phyloP scores from a whole-genome alignment of 2,113 vertebrate genomes.

The rabbit (Oryctolagus cuniculus) region DNA sequence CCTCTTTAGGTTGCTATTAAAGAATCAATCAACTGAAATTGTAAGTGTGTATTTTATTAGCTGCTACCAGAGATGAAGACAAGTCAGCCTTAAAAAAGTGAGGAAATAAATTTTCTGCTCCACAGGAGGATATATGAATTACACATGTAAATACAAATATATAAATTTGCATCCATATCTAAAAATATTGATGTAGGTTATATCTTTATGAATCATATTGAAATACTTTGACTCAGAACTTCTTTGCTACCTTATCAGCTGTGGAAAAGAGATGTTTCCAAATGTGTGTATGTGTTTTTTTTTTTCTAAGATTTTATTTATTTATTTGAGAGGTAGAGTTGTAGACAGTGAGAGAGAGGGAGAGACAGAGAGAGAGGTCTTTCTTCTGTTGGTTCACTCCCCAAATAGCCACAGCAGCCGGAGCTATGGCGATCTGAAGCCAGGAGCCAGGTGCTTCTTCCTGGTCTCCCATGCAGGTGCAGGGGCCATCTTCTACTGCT shows the following conservation, averaged over 20 bases:
- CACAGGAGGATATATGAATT: constrained; percentile 32
- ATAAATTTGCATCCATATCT: neutral
- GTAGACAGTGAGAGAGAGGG: no score
- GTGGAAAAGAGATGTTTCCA: neutral
- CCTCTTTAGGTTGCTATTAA: constrained; percentile 29
- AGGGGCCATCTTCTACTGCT: no score
- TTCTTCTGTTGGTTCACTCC: no score
- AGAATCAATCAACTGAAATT: constrained; percentile 51
- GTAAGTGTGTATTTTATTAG: constrained; percentile 25
- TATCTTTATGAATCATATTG: neutral
- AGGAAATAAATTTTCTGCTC: constrained; percentile 54
- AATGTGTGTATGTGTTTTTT: neutral
- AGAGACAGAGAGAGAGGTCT: no score
- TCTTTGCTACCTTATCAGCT: neutral
- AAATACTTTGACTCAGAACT: neutral
- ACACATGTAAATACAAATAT: constrained; percentile 39
- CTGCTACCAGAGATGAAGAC: neutral
- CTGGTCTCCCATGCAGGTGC: no score
- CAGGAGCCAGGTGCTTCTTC: no score
- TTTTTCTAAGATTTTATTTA: no score
- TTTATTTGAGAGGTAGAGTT: no score
- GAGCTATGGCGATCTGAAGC: no score
- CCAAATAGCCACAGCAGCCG: no score
- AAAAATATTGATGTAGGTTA: constrained; percentile 21
- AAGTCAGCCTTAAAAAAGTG: neutral